Percentiles rank a stretch among this genome's conserved stretches.
Evolutionary conservation across 2,797 vertebrate species (phyloP).

Genomic region (Coilia nasus): DNA sequence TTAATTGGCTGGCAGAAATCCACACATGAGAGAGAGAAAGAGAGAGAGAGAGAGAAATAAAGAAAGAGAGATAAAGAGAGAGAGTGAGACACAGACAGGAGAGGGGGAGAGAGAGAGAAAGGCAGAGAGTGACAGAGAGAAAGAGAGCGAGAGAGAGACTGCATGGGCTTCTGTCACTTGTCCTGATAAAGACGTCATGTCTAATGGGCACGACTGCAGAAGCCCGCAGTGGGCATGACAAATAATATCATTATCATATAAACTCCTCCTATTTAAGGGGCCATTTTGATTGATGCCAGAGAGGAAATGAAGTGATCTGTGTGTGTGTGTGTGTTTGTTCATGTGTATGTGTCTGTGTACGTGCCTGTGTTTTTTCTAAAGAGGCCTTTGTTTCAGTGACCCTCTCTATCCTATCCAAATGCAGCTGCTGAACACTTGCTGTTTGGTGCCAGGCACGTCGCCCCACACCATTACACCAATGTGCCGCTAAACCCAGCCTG

Average conservation of each 20-base stretch:
- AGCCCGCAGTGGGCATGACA: constrained; percentile 75
- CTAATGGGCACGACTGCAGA: constrained; percentile 69
- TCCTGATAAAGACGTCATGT: constrained; percentile 78
- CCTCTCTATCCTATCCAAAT: constrained; percentile 58
- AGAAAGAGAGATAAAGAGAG: constrained; percentile 47
- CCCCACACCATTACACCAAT: constrained; percentile 49
- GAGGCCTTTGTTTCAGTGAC: constrained; percentile 61
- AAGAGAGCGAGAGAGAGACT: constrained; percentile 51
- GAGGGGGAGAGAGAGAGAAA: background rate
- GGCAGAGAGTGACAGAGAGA: background rate
- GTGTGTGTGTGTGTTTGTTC: background rate
- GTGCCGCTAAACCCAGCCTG: constrained; percentile 34
- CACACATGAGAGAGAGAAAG: constrained; percentile 43
- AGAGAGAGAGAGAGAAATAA: background rate
- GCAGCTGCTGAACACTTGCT: constrained; percentile 58
- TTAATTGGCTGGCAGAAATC: constrained; percentile 72
- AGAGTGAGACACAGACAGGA: background rate
- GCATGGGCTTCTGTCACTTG: constrained; percentile 73
- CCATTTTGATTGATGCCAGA: constrained; percentile 76
- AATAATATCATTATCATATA: constrained; percentile 79
- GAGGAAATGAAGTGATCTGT: constrained; percentile 56
- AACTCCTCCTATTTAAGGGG: constrained; percentile 75
- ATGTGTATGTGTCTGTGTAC: constrained; percentile 34
- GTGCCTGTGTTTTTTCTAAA: constrained; percentile 36
- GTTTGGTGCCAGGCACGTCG: constrained; percentile 49